These are phyloP conservation scores for Otolemur garnettii DNA, from an alignment of 2,113 vertebrate genomes.

Conservation along the genomic window DNA sequence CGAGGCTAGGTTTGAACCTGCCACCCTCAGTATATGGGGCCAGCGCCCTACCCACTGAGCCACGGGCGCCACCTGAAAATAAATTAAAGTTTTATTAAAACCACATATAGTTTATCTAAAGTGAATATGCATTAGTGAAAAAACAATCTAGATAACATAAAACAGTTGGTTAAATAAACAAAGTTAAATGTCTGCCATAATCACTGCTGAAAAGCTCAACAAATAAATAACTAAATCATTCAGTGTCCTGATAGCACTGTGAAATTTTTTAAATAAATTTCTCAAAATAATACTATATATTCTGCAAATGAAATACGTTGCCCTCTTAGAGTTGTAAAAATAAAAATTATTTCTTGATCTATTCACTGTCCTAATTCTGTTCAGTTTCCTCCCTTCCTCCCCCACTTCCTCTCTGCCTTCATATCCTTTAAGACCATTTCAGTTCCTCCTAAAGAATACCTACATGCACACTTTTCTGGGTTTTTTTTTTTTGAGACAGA, in stretches of 20 bases:
- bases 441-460: conserved; percentile 73
- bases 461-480: not conserved
- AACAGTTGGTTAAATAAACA: conserved; percentile 52
- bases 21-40: no score
- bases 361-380: conserved; percentile 59
- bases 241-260: not conserved
- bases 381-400: conserved; percentile 64
- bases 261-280: conserved; percentile 61
- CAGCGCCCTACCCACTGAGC: no score
- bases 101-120: conserved; percentile 43
- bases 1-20: no score
- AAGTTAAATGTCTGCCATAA: conserved; percentile 42
- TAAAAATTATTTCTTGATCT: conserved; percentile 43
- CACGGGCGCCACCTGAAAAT: no score
- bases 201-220: not conserved
- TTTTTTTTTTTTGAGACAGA: no score
- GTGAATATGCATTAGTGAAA: conserved; percentile 37
- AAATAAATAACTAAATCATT: conserved; percentile 36
- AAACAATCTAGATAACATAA: conserved; percentile 54
- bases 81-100: no score
- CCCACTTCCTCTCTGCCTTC: conserved; percentile 71
- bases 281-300: conserved; percentile 50
- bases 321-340: conserved; percentile 55
- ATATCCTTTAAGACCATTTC: conserved; percentile 42
- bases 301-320: conserved; percentile 61